Evolutionary conservation across 64 coral and sea anemone species (phyloP).

Genomic region (Stichodactyla helianthus): DNA sequence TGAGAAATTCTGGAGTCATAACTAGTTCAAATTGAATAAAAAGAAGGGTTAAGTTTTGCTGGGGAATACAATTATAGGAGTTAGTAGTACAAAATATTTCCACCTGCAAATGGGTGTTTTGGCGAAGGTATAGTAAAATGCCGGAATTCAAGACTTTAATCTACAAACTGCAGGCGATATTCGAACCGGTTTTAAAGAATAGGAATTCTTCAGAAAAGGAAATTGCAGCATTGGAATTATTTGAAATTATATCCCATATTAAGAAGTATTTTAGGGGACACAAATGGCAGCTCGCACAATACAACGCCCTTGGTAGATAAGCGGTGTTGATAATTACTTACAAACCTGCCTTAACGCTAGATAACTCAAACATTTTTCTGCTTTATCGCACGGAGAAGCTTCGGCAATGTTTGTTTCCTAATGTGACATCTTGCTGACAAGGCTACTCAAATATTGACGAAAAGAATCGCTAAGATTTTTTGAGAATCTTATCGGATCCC

Average conservation of each 20-base stretch:
- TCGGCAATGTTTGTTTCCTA: neutral
- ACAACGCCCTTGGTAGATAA: constrained; percentile 4
- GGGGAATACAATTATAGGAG: neutral
- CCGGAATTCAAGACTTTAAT: neutral
- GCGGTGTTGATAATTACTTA: neutral
- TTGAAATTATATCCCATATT: neutral
- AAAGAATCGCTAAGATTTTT: neutral
- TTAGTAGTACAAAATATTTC: neutral
- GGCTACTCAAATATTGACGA: constrained; percentile 22
- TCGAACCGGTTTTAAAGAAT: neutral
- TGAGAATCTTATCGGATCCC: neutral
- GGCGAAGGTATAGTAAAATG: neutral
- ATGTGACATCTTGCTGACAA: neutral
- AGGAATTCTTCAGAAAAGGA: neutral
- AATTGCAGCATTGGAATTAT: neutral
- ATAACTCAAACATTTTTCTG: neutral
- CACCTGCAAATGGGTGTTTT: neutral
- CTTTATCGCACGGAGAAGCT: neutral
- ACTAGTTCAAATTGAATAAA: neutral
- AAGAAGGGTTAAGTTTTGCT: neutral
- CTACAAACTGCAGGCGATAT: neutral
- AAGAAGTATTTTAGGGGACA: neutral
- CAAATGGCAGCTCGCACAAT: neutral
- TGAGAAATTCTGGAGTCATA: neutral
- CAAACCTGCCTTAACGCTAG: neutral